Evolutionary conservation across 2,888 invertebrate genomes (phyloP), one percentile per base, ranked within the genome.

Genomic region (Iselma pallidipennis): DNA sequence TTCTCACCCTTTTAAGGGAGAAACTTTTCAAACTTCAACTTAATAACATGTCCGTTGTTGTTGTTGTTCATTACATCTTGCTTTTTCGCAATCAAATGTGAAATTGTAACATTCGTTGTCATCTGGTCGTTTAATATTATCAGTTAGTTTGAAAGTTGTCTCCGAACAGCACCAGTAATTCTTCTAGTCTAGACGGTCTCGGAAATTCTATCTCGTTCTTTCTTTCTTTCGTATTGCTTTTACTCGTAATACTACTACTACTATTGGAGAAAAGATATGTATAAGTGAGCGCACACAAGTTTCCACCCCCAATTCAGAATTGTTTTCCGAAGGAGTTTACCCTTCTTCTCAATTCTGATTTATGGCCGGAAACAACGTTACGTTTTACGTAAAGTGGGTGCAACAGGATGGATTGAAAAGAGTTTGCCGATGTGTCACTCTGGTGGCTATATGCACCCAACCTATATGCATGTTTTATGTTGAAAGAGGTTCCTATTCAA

Each of bases 391-490:
- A 54, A 63, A 60, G 52, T 33, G 37, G 55, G 53, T 57, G 60
- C 60, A 66, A 56, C 53, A 54, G 59, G 56, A 53, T 59, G 51
- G 48, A 58, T 51, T 42, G 14, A 26, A 14, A 31, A 5, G 21
- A 23, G 12, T 23, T 23, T 21, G 45, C 23, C 45, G 21, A 23
- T 45, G 21, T 42, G 53, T 55, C 51, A 21, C 54, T n/a, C n/a
- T 37, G 5, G 29, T n/a, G 49, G 29, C 49, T 33, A 45, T 31
- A 52, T 29, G 28, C 59, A 57, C 25, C 52, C 58, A 64, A 61
- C 63, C 58, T 69, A 50, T 50, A 51, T 59, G 67, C 69, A 71
- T 71, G 66, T 68, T 73, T 71, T 71, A 71, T 69, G 68, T 67
- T 65, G 66, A 67, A 64, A 66, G 70, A 67, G 68, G 66, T 71